phyloP scores from a whole-genome alignment of 1,140 invertebrate species.

The Fopius arisanus region DNA sequence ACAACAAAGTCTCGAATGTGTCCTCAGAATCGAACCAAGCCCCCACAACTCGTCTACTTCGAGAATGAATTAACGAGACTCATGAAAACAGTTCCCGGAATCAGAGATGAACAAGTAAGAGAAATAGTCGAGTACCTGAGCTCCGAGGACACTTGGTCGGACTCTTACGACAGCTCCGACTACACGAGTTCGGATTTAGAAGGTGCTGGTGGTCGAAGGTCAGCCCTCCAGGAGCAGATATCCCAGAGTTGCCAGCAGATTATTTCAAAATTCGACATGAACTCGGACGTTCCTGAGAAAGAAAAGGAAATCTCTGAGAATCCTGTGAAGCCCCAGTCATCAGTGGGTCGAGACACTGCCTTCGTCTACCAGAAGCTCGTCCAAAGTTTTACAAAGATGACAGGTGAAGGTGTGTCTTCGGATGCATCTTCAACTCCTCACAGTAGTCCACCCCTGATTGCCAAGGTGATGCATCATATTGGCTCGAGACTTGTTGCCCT shows the following conservation, averaged over 20 bases:
- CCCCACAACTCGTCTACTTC: constrained; percentile 85
- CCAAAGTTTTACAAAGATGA: constrained; percentile 80
- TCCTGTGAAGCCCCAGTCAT: constrained; percentile 43
- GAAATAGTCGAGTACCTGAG: constrained; percentile 92
- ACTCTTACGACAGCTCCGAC: constrained; percentile 89
- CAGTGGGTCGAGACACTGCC: constrained; percentile 75
- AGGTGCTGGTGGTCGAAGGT: constrained; percentile 71
- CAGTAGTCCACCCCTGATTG: constrained; percentile 85
- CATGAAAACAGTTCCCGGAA: constrained; percentile 92
- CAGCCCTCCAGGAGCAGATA: constrained; percentile 82
- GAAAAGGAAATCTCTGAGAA: constrained; percentile 36
- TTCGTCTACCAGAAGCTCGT: constrained; percentile 86
- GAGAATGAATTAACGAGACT: constrained; percentile 87
- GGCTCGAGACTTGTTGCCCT: constrained; percentile 86
- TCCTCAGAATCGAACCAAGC: constrained; percentile 72
- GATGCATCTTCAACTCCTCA: constrained; percentile 67
- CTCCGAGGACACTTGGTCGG: constrained; percentile 91
- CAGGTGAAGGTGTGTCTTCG: constrained; percentile 61
- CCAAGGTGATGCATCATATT: constrained; percentile 92
- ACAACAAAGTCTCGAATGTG: constrained; percentile 46
- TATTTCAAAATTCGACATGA: constrained; percentile 82
- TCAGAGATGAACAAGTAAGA: constrained; percentile 86
- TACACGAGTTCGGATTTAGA: constrained; percentile 90
- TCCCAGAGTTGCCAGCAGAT: constrained; percentile 88
- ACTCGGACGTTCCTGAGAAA: constrained; percentile 40